Base-by-base conservation (phyloP, 2,888 invertebrate species). In the Erebia epiphron region DNA sequence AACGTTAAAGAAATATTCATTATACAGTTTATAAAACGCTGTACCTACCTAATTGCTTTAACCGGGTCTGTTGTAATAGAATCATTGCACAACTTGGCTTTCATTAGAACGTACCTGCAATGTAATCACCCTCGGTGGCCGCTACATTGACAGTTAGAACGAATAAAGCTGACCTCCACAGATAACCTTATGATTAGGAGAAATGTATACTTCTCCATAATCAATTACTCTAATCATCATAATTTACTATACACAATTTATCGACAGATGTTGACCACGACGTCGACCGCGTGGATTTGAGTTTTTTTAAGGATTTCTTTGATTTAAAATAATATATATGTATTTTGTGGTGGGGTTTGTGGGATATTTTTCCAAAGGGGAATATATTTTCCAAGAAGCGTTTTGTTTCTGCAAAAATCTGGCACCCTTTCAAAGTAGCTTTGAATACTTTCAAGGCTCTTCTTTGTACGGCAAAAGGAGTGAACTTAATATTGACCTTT, bases 61-160 rank as follows among this genome's bases (percentile, higher is more conserved):
- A 58, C 49, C 49, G 49, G 49, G n/a, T 49, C 46, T 58, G 67
- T 26, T 35, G 58, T 49, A 67, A 66, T 21, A 66, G 49, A 14
- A 65, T n/a, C 26, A 35, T 73, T 73, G 71, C 73, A 68, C 71
- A 73, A 73, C 62, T 14, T 58, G 43, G 52, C 56, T 67, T 68
- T 67, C 68, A 68, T 62, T 73, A 67, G 70, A 68, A 63, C 58
- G 66, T 50, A 65, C 68, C 62, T 66, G 62, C 68, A 58, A 63
- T 56, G 65, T 68, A 70, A 68, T 70, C 68, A 41, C 16, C 46
- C 43, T 67, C 13, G 13, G 52, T 56, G n/a, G 21, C 21, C 21
- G 11, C 14, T 43, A 21, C 21, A 21, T 14, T 13, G 49, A 62
- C 61, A 46, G n/a, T n/a, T n/a, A n/a, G 11, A 43, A 43, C 4